Conservation (phyloP, 2,888 invertebrate genomes). For the Chironomus riparius region DNA sequence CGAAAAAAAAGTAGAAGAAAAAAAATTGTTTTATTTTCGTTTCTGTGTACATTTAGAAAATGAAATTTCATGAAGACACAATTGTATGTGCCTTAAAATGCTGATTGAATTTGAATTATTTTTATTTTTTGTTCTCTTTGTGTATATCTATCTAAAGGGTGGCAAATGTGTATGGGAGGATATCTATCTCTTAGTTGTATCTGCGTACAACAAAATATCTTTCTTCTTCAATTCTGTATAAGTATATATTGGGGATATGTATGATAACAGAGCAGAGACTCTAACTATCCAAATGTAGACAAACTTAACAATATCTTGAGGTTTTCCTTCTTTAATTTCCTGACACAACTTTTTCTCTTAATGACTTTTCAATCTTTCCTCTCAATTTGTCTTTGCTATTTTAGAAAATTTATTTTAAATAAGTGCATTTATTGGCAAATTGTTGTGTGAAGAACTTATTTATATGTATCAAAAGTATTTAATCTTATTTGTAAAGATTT, state of each 20-base stretch:
- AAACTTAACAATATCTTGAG: slow-evolving; percentile 13
- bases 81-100: not conserved
- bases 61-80: not conserved
- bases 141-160: no score
- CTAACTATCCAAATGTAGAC: not conserved
- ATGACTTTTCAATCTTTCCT: no score
- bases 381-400: no score
- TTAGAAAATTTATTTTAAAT: no score
- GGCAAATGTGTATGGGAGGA: not conserved
- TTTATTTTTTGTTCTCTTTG: no score
- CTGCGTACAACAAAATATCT: not conserved
- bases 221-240: not conserved
- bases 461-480: no score
- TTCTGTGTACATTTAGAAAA: not conserved
- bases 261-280: no score
- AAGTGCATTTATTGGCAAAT: no score
- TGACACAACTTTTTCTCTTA: not conserved
- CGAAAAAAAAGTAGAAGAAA: not conserved
- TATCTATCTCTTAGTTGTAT: not conserved
- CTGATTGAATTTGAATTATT: not conserved
- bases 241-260: not conserved
- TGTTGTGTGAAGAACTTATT: no score
- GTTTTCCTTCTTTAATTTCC: slow-evolving; percentile 13
- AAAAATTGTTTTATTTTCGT: not conserved
- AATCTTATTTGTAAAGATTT: no score